Percentiles rank a stretch among this genome's conserved stretches.
These are phyloP conservation scores for Empis livida DNA, from an alignment of 2,888 invertebrate species.

Conservation along the genomic window DNA sequence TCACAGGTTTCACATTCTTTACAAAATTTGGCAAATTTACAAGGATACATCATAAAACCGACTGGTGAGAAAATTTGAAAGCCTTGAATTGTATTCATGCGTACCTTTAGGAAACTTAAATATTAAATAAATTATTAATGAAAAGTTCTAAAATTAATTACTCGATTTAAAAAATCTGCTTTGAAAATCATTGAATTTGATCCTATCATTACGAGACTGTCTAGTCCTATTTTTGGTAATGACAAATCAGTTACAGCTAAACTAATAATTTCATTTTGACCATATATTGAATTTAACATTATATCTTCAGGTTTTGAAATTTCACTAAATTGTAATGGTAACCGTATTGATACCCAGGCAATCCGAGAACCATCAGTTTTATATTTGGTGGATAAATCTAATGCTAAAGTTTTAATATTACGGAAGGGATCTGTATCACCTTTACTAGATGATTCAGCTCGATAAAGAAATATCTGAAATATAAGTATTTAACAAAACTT, in stretches of 20 bases:
- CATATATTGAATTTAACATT: conserved; percentile 33
- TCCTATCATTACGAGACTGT: conserved; percentile 57
- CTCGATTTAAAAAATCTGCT: conserved; percentile 80
- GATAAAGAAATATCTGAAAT: conserved; percentile 49
- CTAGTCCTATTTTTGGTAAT: conserved; percentile 53
- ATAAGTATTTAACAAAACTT: conserved; percentile 1
- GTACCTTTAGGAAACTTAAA: conserved; percentile 44
- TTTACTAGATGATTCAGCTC: conserved; percentile 48
- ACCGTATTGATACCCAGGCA: conserved; percentile 55
- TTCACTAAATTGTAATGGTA: conserved; percentile 35
- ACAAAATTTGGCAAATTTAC: conserved; percentile 45
- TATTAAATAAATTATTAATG: not conserved
- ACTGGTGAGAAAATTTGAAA: conserved; percentile 88
- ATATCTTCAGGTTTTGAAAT: conserved; percentile 17
- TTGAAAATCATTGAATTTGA: conserved; percentile 56
- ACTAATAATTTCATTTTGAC: conserved; percentile 29
- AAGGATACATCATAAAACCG: conserved; percentile 76
- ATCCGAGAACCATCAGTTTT: conserved; percentile 52
- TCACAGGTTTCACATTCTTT: conserved; percentile 44
- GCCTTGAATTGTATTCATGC: conserved; percentile 86
- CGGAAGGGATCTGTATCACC: conserved; percentile 47
- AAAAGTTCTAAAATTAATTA: conserved; percentile 30
- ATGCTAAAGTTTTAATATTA: conserved; percentile 48
- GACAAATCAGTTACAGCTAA: conserved; percentile 52
- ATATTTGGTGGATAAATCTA: conserved; percentile 49